A percentile compares a stretch with the other conserved stretches of the same genome.
phyloP scores from a whole-genome alignment of 2,888 invertebrate genomes.

The Amphiduros pacificus region DNA sequence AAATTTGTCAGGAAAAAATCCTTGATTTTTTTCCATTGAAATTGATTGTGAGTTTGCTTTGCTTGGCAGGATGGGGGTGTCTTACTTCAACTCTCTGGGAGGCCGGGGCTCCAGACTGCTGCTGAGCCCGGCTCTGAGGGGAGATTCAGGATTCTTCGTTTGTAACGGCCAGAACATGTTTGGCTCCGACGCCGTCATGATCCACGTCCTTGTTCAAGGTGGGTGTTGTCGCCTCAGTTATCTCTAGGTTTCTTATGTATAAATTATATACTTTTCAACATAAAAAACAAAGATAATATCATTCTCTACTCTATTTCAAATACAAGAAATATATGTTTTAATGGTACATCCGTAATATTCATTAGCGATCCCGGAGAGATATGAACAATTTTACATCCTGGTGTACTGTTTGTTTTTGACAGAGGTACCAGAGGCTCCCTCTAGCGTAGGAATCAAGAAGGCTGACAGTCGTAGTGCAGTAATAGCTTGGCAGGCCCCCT shows the following conservation, averaged over 20 bases:
- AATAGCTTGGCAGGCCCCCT: slow-evolving; percentile 84
- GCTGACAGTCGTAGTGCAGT: slow-evolving; percentile 82
- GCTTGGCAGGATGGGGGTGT: slow-evolving; percentile 25
- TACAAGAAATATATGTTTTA: too few relatives aligned
- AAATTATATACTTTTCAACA: too few relatives aligned
- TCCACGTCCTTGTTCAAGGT: slow-evolving; percentile 89
- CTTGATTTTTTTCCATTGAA: too few relatives aligned
- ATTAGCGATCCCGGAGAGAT: too few relatives aligned
- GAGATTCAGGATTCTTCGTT: slow-evolving; percentile 85
- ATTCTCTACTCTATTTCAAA: too few relatives aligned
- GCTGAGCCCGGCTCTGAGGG: slow-evolving; percentile 80
- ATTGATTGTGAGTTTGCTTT: too few relatives aligned
- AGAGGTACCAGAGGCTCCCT: slow-evolving; percentile 87
- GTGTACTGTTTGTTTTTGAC: too few relatives aligned
- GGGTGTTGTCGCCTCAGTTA: slow-evolving; percentile 32
- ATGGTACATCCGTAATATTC: too few relatives aligned
- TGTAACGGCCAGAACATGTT: slow-evolving; percentile 87
- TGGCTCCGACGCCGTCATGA: slow-evolving; percentile 87
- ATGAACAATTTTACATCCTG: too few relatives aligned
- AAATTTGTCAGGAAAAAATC: too few relatives aligned
- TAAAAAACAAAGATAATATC: too few relatives aligned
- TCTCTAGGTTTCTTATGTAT: too few relatives aligned
- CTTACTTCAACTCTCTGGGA: slow-evolving; percentile 37
- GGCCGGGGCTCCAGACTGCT: slow-evolving; percentile 74
- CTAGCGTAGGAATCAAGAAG: slow-evolving; percentile 81